Percentiles rank a stretch among this genome's conserved stretches.
phyloP scores from a whole-genome alignment of 2,888 invertebrate species.

The Alentia gelatinosa region DNA sequence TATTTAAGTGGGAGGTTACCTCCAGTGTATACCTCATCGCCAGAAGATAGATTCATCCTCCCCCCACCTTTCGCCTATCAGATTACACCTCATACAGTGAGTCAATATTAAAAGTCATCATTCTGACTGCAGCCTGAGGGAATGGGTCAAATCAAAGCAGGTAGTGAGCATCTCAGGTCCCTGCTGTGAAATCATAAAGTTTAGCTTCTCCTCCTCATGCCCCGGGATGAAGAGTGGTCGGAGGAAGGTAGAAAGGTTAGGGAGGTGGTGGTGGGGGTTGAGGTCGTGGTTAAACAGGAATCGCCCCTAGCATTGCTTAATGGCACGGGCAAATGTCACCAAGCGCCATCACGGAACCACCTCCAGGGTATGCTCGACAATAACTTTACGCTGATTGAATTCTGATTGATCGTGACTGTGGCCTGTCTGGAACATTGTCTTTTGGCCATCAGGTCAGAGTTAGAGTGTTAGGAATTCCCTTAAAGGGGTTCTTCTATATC shows the following conservation, averaged over 20 bases:
- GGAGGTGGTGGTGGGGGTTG: neutral
- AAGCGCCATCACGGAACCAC: neutral
- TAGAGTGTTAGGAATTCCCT: neutral
- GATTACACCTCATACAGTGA: neutral
- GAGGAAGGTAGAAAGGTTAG: neutral
- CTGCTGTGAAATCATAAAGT: neutral
- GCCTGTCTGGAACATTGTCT: neutral
- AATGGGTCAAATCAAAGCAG: neutral
- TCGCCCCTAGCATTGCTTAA: neutral
- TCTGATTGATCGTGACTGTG: slow-evolving; percentile 10
- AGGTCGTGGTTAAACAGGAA: neutral
- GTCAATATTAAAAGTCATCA: neutral
- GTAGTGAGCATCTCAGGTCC: neutral
- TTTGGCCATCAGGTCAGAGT: neutral
- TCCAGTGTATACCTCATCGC: too few species aligned
- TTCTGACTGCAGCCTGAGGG: neutral
- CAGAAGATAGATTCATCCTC: too few species aligned
- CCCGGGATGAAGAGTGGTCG: neutral
- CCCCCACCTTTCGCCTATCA: neutral
- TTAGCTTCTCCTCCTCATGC: neutral
- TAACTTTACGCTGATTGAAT: slow-evolving; percentile 20
- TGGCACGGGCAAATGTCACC: neutral
- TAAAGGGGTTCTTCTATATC: neutral
- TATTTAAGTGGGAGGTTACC: too few species aligned
- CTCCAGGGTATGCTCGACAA: neutral